A percentile compares a stretch with the other conserved stretches of the same genome.
Evolutionary conservation across 2,797 vertebrate genomes (phyloP).

Genomic region (Liasis olivaceus): DNA sequence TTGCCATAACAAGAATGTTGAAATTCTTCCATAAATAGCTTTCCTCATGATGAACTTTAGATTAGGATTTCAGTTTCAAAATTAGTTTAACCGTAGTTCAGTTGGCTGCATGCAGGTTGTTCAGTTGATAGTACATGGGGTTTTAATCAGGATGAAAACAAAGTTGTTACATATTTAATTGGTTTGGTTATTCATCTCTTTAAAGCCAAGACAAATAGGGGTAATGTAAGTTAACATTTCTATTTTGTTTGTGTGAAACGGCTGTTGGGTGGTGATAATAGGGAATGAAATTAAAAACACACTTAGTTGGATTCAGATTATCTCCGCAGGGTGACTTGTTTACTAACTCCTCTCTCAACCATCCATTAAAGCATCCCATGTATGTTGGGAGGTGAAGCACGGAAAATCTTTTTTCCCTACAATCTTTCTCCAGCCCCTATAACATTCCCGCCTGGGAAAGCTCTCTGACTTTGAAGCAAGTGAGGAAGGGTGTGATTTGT

Average conservation of each 20-base stretch:
- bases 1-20: neutral
- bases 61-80: neutral
- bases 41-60: neutral
- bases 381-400: neutral
- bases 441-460: neutral
- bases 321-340: neutral
- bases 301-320: neutral
- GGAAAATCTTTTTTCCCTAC: neutral
- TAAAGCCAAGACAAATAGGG: neutral
- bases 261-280: neutral
- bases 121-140: neutral
- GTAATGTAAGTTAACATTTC: neutral
- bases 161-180: neutral
- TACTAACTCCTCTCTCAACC: neutral
- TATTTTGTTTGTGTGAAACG: neutral
- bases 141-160: neutral
- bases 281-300: neutral
- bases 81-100: neutral
- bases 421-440: neutral
- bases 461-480: neutral
- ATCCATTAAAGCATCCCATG: neutral
- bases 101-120: neutral
- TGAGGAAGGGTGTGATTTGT: neutral
- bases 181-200: neutral
- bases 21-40: neutral